Evolutionary conservation across 30 jellyfish, hydroid and myxozoan genomes (phyloP).

Genomic region (Aurelia sp.): DNA sequence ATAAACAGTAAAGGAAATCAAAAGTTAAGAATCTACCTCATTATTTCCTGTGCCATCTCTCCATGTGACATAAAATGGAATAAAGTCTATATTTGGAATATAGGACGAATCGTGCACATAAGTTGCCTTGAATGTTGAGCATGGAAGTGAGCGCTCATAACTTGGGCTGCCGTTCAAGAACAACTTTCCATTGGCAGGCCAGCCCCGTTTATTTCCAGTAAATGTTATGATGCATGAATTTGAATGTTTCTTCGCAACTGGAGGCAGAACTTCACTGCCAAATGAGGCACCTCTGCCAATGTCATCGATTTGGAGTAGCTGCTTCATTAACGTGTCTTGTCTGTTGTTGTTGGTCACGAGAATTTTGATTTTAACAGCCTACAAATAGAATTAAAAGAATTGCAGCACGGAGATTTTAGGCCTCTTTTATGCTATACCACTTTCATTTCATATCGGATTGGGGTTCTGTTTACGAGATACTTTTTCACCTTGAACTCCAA

Average conservation of each 20-base stretch:
- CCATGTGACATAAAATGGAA: slow-evolving; percentile 28
- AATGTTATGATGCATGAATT: slow-evolving; percentile 10
- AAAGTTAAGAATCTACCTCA: background rate
- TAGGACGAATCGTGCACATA: slow-evolving; percentile 63
- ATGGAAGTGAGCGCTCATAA: background rate
- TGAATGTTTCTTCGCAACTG: background rate
- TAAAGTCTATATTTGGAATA: slow-evolving; percentile 49
- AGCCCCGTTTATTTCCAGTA: background rate
- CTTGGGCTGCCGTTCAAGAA: background rate
- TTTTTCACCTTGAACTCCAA: too few species aligned
- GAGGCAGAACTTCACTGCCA: slow-evolving; percentile 26
- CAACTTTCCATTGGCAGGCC: slow-evolving; percentile 64
- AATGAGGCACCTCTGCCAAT: slow-evolving; percentile 35
- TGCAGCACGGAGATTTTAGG: background rate
- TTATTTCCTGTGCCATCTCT: background rate
- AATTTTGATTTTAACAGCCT: slow-evolving; percentile 34
- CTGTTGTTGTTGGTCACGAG: slow-evolving; percentile 1
- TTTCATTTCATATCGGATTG: too few species aligned
- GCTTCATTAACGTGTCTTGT: slow-evolving; percentile 4
- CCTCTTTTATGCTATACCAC: too few species aligned
- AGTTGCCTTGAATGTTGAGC: slow-evolving; percentile 49
- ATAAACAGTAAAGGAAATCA: too few species aligned
- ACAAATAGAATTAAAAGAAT: background rate
- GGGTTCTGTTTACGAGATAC: too few species aligned
- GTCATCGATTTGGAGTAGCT: background rate